Conservation (phyloP, 2,113 vertebrate genomes). For the Ploceus nigricollis region DNA sequence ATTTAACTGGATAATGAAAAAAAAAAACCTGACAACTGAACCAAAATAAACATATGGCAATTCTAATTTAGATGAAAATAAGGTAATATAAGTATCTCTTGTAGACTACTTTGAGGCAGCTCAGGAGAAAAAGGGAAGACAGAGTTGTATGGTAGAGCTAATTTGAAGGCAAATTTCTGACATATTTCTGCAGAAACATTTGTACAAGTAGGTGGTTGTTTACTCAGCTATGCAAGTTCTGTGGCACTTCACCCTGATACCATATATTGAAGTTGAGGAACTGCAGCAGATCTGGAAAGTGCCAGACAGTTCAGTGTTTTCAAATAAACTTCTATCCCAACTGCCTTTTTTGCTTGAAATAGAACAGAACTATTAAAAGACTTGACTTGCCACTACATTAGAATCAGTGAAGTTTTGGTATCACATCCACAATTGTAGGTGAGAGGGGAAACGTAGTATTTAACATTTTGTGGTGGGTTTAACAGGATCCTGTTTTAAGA, state of each 20-base stretch:
- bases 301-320: not conserved
- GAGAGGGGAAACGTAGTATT: not conserved
- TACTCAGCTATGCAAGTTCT: not conserved
- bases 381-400: not conserved
- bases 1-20: not conserved
- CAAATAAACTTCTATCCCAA: not conserved
- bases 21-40: not conserved
- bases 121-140: not conserved
- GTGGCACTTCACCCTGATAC: not conserved
- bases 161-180: not conserved
- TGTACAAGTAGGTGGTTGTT: not conserved
- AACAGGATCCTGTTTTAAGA: not conserved
- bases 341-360: not conserved
- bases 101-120: not conserved
- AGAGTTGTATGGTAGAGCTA: not conserved
- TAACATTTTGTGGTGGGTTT: not conserved
- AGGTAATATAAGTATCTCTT: not conserved
- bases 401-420: not conserved
- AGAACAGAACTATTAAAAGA: not conserved
- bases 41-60: not conserved
- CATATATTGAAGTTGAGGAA: not conserved
- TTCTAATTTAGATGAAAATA: conserved; percentile 16
- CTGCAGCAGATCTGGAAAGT: not conserved
- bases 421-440: not conserved
- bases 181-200: not conserved